Evolutionary conservation across 1,140 invertebrate species (phyloP), one percentile per base, ranked within the genome.

Genomic region (Rhizoglyphus robini): DNA sequence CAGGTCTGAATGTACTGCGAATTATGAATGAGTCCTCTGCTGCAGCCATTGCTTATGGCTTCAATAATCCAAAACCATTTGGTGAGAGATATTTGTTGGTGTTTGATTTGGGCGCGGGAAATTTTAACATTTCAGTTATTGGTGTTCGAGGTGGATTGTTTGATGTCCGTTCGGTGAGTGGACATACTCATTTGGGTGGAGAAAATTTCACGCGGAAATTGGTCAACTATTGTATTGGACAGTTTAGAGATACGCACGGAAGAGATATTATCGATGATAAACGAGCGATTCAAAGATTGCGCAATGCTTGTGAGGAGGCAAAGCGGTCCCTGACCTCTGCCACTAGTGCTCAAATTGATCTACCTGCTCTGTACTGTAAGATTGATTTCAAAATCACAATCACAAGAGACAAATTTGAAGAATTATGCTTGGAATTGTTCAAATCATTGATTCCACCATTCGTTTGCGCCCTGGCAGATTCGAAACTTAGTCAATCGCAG

Each of bases 61-160:
- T 59, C 48, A 38, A 68, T 69, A 76, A 85, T 66, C 81, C 25
- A 46, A 32, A n/a, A 13, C n/a, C n/a, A n/a, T n/a, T n/a, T n/a
- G n/a, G n/a, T n/a, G n/a, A n/a, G n/a, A 49, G 57, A 15, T 63
- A 38, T 3, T 27, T 67, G 2, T 3, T 65, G n/a, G 46, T 71
- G 13, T 73, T 65, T 63, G 70, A 73, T 64, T 66, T 72, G 15
- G 41, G 41, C 23, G 41, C 15, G 15, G 41, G 15, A 15, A 46
- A 15, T 15, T 23, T 46, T 46, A 23, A 46, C 15, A 23, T 46
- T 23, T 46, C 41, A 15, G 15, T 46, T 46, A 15, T 46, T 23
- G 41, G 41, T 15, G 23, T 15, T 23, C 5, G 72, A 46, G 70
- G 34, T n/a, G 18, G 66, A 11, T 65, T 72, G 57, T 67, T 71